phyloP scores from a whole-genome alignment of 2,888 invertebrate species.

The Apamea sordens region DNA sequence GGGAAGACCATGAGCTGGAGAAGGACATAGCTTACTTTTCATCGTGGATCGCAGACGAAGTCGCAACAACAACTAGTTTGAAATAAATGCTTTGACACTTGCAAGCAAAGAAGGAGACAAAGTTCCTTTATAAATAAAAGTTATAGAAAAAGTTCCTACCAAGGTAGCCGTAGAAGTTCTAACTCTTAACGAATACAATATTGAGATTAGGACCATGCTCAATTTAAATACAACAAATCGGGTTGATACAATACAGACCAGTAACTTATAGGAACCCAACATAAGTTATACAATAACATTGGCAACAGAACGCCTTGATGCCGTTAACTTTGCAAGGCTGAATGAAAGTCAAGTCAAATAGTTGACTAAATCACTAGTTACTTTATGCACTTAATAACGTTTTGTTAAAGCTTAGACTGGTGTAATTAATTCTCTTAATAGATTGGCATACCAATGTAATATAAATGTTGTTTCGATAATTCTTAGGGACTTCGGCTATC shows the following conservation, averaged over 20 bases:
- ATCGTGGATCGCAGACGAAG: no score
- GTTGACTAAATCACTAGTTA: conserved; percentile 48
- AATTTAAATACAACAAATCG: conserved; percentile 52
- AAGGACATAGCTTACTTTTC: no score
- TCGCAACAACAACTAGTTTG: no score
- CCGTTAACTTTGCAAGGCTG: conserved; percentile 58
- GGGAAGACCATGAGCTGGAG: no score
- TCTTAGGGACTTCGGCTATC: conserved; percentile 37
- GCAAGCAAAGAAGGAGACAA: neutral
- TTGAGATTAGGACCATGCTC: conserved; percentile 43
- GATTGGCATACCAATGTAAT: conserved; percentile 48
- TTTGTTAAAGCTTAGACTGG: conserved; percentile 50
- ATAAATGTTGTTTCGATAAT: conserved; percentile 43
- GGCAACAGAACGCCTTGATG: conserved; percentile 37
- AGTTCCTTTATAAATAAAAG: neutral
- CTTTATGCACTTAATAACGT: conserved; percentile 56
- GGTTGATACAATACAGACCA: conserved; percentile 30
- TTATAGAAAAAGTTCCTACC: neutral
- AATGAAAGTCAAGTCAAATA: conserved; percentile 64
- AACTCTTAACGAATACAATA: neutral
- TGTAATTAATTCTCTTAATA: conserved; percentile 56
- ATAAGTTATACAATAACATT: conserved; percentile 40
- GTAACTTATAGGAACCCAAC: conserved; percentile 33
- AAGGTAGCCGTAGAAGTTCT: neutral
- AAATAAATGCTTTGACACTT: neutral